A percentile compares a stretch with the other conserved stretches of the same genome.
Conservation (phyloP, 2,888 invertebrate genomes). For the Campoplex nolae region DNA sequence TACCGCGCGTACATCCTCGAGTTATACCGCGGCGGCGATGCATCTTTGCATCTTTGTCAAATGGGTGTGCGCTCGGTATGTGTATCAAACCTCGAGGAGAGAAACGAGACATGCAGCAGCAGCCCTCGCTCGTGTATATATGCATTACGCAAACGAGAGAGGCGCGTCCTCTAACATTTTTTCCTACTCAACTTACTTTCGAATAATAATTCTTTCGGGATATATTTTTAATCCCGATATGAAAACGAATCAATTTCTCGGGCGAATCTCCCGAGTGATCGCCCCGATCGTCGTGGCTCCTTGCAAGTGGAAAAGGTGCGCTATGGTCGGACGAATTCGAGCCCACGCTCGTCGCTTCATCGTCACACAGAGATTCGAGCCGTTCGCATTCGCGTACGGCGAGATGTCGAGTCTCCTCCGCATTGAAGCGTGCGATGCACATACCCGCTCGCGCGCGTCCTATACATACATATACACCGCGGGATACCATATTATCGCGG, state of each 20-base stretch:
- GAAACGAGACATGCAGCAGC: slow-evolving; percentile 6
- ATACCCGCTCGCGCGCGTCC: neutral
- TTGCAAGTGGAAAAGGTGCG: slow-evolving; percentile 62
- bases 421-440: slow-evolving; percentile 51
- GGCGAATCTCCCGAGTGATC: neutral
- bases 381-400: neutral
- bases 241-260: neutral
- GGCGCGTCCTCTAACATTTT: slow-evolving; percentile 52
- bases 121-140: slow-evolving; percentile 32
- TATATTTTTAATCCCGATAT: neutral
- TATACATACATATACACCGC: no score
- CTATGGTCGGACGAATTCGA: slow-evolving; percentile 40
- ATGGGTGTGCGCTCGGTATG: slow-evolving; percentile 6
- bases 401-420: slow-evolving; percentile 45
- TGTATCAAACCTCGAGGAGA: slow-evolving; percentile 31
- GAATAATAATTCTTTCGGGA: slow-evolving; percentile 28
- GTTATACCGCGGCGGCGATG: slow-evolving; percentile 13
- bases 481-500: neutral
- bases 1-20: slow-evolving; percentile 53
- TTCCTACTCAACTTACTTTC: neutral
- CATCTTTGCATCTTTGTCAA: slow-evolving; percentile 24
- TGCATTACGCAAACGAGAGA: slow-evolving; percentile 67
- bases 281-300: neutral
- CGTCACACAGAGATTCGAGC: neutral
- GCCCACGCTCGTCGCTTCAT: slow-evolving; percentile 1